These are phyloP conservation scores for Ptychobarbus kaznakovi DNA, from an alignment of 2,797 vertebrate genomes.

Conservation along the genomic window DNA sequence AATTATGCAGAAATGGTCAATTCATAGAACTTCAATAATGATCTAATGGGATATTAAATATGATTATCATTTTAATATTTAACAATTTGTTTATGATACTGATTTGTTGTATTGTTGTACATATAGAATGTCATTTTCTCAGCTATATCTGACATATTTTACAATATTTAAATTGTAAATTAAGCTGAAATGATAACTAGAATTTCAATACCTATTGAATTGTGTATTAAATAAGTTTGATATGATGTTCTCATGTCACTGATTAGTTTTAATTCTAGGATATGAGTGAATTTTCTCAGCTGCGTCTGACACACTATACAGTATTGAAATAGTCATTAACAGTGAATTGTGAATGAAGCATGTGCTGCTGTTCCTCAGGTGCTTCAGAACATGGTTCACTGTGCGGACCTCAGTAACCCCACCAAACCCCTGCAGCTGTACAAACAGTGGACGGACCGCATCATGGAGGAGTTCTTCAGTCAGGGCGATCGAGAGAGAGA, in stretches of 20 bases:
- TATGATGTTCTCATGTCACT: not conserved
- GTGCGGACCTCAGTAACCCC: slow-evolving; percentile 61
- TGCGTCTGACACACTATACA: not conserved
- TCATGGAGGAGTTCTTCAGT: slow-evolving; percentile 84
- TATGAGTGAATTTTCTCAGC: not conserved
- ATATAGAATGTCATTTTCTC: not conserved
- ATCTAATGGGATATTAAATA: not conserved
- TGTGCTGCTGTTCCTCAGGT: slow-evolving; percentile 69
- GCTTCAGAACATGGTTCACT: slow-evolving; percentile 85
- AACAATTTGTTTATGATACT: not conserved
- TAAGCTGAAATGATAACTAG: no score
- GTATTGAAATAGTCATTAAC: not conserved
- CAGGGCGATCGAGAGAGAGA: slow-evolving; percentile 82
- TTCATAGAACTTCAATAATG: not conserved
- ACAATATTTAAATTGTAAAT: not conserved
- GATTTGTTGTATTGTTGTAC: not conserved
- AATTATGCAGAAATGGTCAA: not conserved
- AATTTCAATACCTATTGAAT: not conserved
- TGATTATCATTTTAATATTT: no score
- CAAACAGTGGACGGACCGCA: slow-evolving; percentile 81
- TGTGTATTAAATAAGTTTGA: not conserved
- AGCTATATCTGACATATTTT: not conserved
- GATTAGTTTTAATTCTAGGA: not conserved
- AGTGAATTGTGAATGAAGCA: not conserved
- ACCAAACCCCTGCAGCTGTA: slow-evolving; percentile 82